Base-by-base conservation (phyloP, 2,113 vertebrate genomes). In the Rhinogobius similis region DNA sequence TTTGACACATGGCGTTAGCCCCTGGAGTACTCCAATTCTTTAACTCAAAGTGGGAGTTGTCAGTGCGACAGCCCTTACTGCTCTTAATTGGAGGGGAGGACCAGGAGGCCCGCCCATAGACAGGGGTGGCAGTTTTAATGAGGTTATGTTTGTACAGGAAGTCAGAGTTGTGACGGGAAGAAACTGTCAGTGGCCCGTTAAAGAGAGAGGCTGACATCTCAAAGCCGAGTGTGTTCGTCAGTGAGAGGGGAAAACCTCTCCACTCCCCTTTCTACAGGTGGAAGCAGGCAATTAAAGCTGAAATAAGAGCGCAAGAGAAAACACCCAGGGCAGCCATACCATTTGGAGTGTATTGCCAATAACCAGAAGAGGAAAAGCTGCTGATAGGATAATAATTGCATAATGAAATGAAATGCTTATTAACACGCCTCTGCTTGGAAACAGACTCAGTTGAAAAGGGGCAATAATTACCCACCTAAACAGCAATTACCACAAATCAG, bases 61-160 rank as follows among this genome's bases (percentile, higher is more conserved):
- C 91, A 87, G 68, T 62, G 83, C 88, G 84, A 91, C 90, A 91
- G 85, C 87, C 87, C 86, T 85, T 86, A 88, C 88, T 84, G 77
- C 81, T 88, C 86, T 88, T 93, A 92, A 92, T 93, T 91, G 91
- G 91, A 90, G 89, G 85, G 90, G 85, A 90, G 85, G 87, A 88
- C 84, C 86, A 72, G 75, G 82, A 90, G 91, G 82, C 85, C 90
- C 82, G 83, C 86, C 88, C 90, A 88, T 86, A 89, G 89, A 88
- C 83, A 74, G 67, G 76, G 79, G 79, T 89, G 89, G 86, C 82
- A 82, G 77, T 91, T 88, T 91, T 93, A 93, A 93, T 92, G 92
- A 93, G 90, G 89, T 89, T 88, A 89, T 89, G 91, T 88, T 90
- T 85, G 87, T 84, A 86, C 83, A 89, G 90, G 83, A 91, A 91